A percentile compares a stretch with the other conserved stretches of the same genome.
Evolutionary conservation across 2,113 vertebrate species (phyloP).

Genomic region (Indri indri): DNA sequence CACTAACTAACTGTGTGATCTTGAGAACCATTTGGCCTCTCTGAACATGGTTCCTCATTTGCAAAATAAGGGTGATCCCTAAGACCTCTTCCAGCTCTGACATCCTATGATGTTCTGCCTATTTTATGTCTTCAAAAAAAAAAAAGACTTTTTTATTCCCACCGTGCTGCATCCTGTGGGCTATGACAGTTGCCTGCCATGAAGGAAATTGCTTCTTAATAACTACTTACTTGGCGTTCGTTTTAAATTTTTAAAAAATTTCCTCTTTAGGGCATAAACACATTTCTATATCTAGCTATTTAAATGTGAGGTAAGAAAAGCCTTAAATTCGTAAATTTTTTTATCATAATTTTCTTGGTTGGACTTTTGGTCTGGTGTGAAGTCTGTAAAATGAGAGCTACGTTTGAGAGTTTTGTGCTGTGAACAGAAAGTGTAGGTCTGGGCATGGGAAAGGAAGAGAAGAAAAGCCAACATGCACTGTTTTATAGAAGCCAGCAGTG

Average conservation of each 20-base stretch:
- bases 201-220: constrained; percentile 66
- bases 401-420: background rate
- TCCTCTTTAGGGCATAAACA: background rate
- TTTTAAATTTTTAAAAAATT: constrained; percentile 17
- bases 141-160: background rate
- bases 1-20: background rate
- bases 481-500: accelerated
- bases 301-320: background rate
- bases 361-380: background rate
- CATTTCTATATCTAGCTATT: constrained; percentile 21
- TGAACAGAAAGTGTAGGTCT: background rate
- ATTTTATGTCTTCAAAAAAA: background rate
- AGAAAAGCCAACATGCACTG: background rate
- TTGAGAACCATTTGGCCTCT: background rate
- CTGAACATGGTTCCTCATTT: background rate
- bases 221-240: constrained; percentile 31
- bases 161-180: background rate
- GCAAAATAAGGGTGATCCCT: background rate
- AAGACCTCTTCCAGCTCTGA: background rate
- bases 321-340: constrained; percentile 36
- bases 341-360: background rate
- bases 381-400: background rate
- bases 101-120: background rate
- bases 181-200: constrained; percentile 24
- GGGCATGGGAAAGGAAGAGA: background rate